These are phyloP conservation scores for Halictus rubicundus DNA, from an alignment of 1,140 invertebrate genomes.

Conservation along the genomic window DNA sequence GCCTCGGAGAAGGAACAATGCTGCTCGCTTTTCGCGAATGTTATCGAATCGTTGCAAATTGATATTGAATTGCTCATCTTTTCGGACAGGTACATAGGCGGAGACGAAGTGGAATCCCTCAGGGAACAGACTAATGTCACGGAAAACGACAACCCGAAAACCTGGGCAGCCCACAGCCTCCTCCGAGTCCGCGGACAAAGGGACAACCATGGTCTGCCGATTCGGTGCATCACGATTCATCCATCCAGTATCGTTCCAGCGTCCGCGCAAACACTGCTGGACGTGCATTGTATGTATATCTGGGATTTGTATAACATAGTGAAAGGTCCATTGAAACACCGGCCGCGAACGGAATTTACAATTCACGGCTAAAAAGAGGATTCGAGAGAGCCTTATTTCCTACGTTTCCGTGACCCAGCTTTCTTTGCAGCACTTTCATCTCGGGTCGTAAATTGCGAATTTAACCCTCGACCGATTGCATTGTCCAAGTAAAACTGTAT, in stretches of 20 bases:
- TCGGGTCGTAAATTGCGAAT: background rate
- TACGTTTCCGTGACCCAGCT: background rate
- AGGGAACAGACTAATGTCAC: conserved; percentile 89
- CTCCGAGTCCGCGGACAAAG: conserved; percentile 89
- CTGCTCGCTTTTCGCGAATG: too few species aligned
- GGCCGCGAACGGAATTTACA: background rate
- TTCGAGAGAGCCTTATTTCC: background rate
- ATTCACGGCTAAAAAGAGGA: background rate
- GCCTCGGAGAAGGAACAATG: background rate
- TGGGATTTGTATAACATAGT: background rate
- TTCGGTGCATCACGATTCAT: conserved; percentile 90
- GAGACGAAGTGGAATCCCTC: conserved; percentile 84
- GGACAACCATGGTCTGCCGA: conserved; percentile 87
- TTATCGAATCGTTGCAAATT: too few species aligned
- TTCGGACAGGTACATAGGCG: conserved; percentile 81
- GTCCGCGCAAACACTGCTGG: conserved; percentile 86
- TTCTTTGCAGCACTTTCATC: too few species aligned
- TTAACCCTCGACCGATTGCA: too few species aligned
- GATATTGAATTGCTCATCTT: background rate
- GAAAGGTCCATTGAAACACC: background rate
- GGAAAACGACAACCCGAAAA: conserved; percentile 89
- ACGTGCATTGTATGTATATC: conserved; percentile 92
- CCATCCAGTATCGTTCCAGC: conserved; percentile 88
- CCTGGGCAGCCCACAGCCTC: conserved; percentile 90
- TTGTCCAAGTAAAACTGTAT: too few species aligned